Conservation (phyloP, 2,797 vertebrate genomes). For the Sciaenops ocellatus region DNA sequence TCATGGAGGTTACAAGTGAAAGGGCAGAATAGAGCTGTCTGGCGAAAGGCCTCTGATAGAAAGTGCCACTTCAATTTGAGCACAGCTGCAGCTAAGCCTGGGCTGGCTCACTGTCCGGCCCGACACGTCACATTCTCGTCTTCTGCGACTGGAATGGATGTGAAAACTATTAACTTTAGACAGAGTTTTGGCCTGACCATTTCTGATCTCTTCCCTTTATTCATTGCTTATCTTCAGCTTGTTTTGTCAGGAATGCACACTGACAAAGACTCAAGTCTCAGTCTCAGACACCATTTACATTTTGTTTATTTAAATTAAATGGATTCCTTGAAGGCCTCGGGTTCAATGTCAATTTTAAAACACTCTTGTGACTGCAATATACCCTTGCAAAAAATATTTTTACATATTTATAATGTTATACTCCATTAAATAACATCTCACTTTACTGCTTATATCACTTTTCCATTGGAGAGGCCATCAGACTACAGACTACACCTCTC, state of each 20-base stretch:
- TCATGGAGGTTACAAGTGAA: slow-evolving; percentile 73
- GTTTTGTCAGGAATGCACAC: slow-evolving; percentile 58
- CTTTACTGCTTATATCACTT: slow-evolving; percentile 58
- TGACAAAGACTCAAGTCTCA: slow-evolving; percentile 46
- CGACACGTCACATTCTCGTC: slow-evolving; percentile 81
- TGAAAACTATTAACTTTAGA: slow-evolving; percentile 83
- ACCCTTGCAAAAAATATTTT: slow-evolving; percentile 9
- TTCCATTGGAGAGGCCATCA: slow-evolving; percentile 33
- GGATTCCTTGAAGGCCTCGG: slow-evolving; percentile 13
- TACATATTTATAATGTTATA: slow-evolving; percentile 15
- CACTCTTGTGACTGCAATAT: slow-evolving; percentile 17
- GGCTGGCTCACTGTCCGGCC: slow-evolving; percentile 77
- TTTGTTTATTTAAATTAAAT: slow-evolving; percentile 57
- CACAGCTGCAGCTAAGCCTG: slow-evolving; percentile 76
- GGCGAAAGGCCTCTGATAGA: slow-evolving; percentile 81
- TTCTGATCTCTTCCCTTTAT: slow-evolving; percentile 54
- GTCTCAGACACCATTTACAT: slow-evolving; percentile 47
- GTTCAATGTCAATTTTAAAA: slow-evolving; percentile 21
- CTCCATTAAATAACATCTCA: slow-evolving; percentile 53
- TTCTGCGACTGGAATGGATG: slow-evolving; percentile 72
- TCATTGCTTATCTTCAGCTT: slow-evolving; percentile 56
- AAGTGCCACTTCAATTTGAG: slow-evolving; percentile 84
- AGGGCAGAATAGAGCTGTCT: slow-evolving; percentile 79
- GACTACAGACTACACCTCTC: slow-evolving; percentile 58
- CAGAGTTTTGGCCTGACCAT: slow-evolving; percentile 66